phyloP scores from a whole-genome alignment of 2,888 invertebrate species.

The Parthenolecanium corni region DNA sequence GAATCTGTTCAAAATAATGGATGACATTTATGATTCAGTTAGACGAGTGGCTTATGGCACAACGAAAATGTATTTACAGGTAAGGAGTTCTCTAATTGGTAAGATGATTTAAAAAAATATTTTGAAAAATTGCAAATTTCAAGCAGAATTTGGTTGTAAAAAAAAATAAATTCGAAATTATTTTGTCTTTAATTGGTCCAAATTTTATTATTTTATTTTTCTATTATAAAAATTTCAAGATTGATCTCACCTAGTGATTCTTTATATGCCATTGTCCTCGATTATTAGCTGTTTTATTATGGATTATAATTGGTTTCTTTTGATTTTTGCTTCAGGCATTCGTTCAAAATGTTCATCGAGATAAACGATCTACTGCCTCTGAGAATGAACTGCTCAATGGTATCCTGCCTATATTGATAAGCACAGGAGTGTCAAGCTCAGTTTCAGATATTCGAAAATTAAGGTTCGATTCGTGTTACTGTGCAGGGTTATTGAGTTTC shows the following conservation, averaged over 20 bases:
- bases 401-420: constrained; percentile 66
- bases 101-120: too few species aligned
- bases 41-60: constrained; percentile 15
- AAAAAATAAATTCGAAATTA: too few species aligned
- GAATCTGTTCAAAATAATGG: constrained; percentile 18
- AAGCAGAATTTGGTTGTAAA: too few species aligned
- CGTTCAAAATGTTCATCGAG: constrained; percentile 6
- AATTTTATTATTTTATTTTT: constrained; percentile 40
- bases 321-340: constrained; percentile 10
- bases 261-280: too few species aligned
- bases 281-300: too few species aligned
- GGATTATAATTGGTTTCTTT: too few species aligned
- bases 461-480: not conserved
- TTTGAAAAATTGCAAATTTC: too few species aligned
- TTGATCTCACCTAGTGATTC: too few species aligned
- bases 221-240: constrained; percentile 54
- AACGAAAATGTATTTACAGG: constrained; percentile 20
- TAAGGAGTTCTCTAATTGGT: too few species aligned
- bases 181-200: too few species aligned
- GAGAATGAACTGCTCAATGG: constrained; percentile 49
- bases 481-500: not conserved
- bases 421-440: constrained; percentile 63
- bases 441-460: constrained; percentile 53
- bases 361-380: not conserved
- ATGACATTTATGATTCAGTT: constrained; percentile 19